Conservation (phyloP, 2,888 invertebrate species). For the Eupelmus urozonus region DNA sequence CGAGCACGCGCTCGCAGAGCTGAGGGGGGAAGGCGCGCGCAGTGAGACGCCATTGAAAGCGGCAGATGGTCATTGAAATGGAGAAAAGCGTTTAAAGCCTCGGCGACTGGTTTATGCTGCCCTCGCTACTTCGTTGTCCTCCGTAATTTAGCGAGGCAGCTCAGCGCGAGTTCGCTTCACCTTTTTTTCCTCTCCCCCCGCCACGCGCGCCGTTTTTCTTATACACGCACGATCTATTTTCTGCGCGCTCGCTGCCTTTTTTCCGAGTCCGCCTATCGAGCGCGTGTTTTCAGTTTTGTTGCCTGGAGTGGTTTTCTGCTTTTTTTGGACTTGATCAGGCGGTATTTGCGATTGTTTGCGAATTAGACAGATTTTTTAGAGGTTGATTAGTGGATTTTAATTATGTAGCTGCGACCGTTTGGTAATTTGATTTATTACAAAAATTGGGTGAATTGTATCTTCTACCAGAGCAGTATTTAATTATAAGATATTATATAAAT, state of each 20-base stretch:
- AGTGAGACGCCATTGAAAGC: constrained; percentile 41
- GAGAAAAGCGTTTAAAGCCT: constrained; percentile 59
- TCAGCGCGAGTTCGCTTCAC: constrained; percentile 18
- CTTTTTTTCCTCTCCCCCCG: constrained; percentile 31
- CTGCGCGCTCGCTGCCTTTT: background rate
- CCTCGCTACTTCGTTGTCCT: constrained; percentile 55
- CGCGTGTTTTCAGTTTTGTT: too few relatives aligned
- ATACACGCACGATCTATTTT: constrained; percentile 23
- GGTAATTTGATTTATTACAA: too few relatives aligned
- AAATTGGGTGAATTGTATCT: too few relatives aligned
- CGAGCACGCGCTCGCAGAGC: too few relatives aligned
- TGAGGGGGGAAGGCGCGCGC: background rate
- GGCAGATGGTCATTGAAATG: constrained; percentile 59
- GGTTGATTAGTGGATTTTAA: too few relatives aligned
- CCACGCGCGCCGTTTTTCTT: constrained; percentile 38
- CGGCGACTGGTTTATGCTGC: constrained; percentile 56
- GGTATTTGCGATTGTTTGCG: constrained; percentile 5
- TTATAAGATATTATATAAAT: too few relatives aligned
- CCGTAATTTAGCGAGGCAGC: constrained; percentile 50
- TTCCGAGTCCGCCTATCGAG: background rate
- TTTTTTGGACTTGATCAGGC: background rate
- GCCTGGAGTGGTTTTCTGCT: too few relatives aligned
- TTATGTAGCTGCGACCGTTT: too few relatives aligned
- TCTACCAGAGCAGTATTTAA: too few relatives aligned
- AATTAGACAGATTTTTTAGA: background rate